phyloP scores from a whole-genome alignment of 2,113 vertebrate genomes.

The Carassius auratus region DNA sequence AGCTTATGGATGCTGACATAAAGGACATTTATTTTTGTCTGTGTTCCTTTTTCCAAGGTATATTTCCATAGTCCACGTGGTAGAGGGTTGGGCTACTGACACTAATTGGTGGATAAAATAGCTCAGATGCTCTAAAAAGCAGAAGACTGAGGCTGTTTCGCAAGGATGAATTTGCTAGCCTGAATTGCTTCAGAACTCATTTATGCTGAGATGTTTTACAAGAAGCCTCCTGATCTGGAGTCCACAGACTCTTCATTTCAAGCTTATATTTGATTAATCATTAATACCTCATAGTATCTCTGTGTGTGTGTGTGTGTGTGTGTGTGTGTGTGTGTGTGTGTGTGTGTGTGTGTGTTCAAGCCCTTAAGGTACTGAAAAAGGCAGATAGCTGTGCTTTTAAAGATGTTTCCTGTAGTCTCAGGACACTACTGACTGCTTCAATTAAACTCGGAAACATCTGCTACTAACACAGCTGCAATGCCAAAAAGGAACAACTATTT shows the following conservation, averaged over 20 bases:
- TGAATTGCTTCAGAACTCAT: slow-evolving; percentile 39
- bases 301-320: not conserved
- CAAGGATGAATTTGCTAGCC: slow-evolving; percentile 26
- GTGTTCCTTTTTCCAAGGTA: slow-evolving; percentile 18
- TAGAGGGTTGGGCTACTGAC: slow-evolving; percentile 15
- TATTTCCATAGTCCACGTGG: slow-evolving; percentile 22
- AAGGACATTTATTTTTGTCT: slow-evolving; percentile 28
- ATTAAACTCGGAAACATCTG: slow-evolving; percentile 29
- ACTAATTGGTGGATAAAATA: slow-evolving; percentile 49
- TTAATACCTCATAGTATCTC: not conserved
- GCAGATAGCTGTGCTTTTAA: not conserved
- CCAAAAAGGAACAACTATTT: not conserved
- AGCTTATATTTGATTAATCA: slow-evolving; percentile 51
- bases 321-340: not conserved
- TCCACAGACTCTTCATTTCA: slow-evolving; percentile 31
- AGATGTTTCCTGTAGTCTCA: not conserved
- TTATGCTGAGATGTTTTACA: slow-evolving; percentile 38
- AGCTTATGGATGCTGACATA: slow-evolving; percentile 33
- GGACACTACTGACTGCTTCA: not conserved
- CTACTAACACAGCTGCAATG: slow-evolving; percentile 10
- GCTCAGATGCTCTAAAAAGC: slow-evolving; percentile 30
- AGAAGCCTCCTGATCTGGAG: slow-evolving; percentile 22
- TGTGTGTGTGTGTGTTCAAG: not conserved
- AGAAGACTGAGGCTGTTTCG: slow-evolving; percentile 23
- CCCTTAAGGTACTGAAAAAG: not conserved